Conservation (phyloP, 1,140 invertebrate genomes). For the Macrosteles quadrilineatus region DNA sequence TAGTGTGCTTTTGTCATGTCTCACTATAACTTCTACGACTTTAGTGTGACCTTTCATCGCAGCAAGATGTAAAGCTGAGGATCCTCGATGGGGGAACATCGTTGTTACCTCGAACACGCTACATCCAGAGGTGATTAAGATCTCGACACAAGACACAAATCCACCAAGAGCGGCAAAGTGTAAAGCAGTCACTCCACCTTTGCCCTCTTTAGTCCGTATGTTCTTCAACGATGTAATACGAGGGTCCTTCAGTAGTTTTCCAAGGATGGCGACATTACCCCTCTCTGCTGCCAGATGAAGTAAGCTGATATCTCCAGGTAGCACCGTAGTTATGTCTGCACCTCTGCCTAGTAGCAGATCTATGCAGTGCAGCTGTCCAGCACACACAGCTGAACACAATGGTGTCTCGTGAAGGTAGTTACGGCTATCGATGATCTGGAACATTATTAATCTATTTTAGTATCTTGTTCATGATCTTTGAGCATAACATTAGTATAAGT, state of each 20-base stretch:
- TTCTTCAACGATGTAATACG: slow-evolving; percentile 45
- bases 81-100: slow-evolving; percentile 49
- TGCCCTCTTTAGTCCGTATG: slow-evolving; percentile 43
- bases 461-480: no score
- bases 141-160: slow-evolving; percentile 61
- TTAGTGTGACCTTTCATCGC: slow-evolving; percentile 55
- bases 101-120: slow-evolving; percentile 49
- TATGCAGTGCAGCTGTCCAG: slow-evolving; percentile 52
- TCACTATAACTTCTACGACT: slow-evolving; percentile 31
- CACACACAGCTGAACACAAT: slow-evolving; percentile 54
- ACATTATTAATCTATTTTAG: no score
- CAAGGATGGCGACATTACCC: slow-evolving; percentile 50
- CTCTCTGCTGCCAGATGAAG: slow-evolving; percentile 48
- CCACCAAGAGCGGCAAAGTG: slow-evolving; percentile 70
- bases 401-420: slow-evolving; percentile 56
- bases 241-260: slow-evolving; percentile 49
- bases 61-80: slow-evolving; percentile 63
- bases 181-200: slow-evolving; percentile 59
- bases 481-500: no score
- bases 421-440: slow-evolving; percentile 40
- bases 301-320: slow-evolving; percentile 48
- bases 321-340: slow-evolving; percentile 47
- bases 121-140: slow-evolving; percentile 61
- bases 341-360: slow-evolving; percentile 53
- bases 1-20: slow-evolving; percentile 41